Evolutionary conservation across 2,113 vertebrate genomes (phyloP).

Genomic region (Ammodytes marinus): DNA sequence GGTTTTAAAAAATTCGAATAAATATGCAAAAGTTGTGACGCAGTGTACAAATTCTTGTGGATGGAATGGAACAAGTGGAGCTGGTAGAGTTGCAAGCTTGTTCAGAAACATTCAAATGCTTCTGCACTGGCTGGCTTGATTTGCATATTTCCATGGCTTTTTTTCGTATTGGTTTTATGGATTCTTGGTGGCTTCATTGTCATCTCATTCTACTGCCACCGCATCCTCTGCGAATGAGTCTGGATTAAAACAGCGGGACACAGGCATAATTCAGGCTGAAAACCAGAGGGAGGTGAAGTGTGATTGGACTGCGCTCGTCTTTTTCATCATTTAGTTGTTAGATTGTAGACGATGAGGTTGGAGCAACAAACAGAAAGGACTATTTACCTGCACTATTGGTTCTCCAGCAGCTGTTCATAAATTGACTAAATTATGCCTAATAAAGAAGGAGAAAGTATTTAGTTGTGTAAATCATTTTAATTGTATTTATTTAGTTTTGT

Average conservation of each 20-base stretch:
- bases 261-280: background rate
- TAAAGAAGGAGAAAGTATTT: background rate
- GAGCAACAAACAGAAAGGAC: background rate
- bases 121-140: background rate
- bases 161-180: background rate
- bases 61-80: background rate
- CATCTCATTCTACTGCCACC: background rate
- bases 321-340: background rate
- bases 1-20: constrained; percentile 7
- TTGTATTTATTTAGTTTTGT: background rate
- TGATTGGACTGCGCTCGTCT: background rate
- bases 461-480: background rate
- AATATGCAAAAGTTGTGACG: background rate
- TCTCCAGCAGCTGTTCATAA: background rate
- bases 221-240: background rate
- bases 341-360: background rate
- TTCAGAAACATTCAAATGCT: background rate
- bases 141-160: background rate
- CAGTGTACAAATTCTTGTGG: background rate
- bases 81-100: background rate
- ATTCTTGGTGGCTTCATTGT: background rate
- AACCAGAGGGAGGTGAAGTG: background rate
- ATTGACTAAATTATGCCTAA: background rate
- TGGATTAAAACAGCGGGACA: background rate
- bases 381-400: background rate